Base-by-base conservation (phyloP, 2,113 vertebrate genomes). In the Sylvia atricapilla region DNA sequence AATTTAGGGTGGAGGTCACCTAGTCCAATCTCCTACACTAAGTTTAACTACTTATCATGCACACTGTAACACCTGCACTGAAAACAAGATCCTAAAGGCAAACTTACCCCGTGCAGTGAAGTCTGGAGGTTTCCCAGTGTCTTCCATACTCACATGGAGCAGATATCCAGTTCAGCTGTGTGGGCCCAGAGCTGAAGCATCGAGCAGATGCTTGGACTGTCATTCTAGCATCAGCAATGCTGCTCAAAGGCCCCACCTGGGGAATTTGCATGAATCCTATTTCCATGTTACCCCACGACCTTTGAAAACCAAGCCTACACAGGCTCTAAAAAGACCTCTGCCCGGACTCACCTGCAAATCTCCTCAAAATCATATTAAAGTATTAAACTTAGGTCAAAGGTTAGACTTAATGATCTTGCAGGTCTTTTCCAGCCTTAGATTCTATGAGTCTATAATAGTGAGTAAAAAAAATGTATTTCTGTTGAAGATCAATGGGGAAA, bases 191-290 rank as follows among this genome's bases (percentile, higher is more conserved):
- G 35, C 35, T 43, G 62, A 43, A 52, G 33, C 4, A 11, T 0
- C 0, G 0, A 35, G 24, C 17, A 5, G 2, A 37, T 27, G 5
- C 15, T 47, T 53, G 8, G n/a, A 31, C 35, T 58, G 11, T 23
- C 16, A 4, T 46, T 49, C 60, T 47, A 49, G 50, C 41, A 52
- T 46, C 35, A 56, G 41, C 30, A 74, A 3, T 68, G 28, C 19
- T 79, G 22, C 72, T 39, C 49, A 37, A 69, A 50, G 44, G 22
- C 25, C 11, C 9, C 22, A 31, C 10, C 15, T 35, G 6, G 13
- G 2, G 12, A 64, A 16, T 30, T 18, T 62, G 43, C 21, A 33
- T 35, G 31, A 87, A 39, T 68, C 24, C 50, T 12, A 2, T 39
- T 47, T 52, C 17, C 15, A 21, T 21, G 8, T 20, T 47, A 56